These are phyloP conservation scores for Brachionus koreanus DNA, from an alignment of 1,140 invertebrate genomes.

Conservation along the genomic window DNA sequence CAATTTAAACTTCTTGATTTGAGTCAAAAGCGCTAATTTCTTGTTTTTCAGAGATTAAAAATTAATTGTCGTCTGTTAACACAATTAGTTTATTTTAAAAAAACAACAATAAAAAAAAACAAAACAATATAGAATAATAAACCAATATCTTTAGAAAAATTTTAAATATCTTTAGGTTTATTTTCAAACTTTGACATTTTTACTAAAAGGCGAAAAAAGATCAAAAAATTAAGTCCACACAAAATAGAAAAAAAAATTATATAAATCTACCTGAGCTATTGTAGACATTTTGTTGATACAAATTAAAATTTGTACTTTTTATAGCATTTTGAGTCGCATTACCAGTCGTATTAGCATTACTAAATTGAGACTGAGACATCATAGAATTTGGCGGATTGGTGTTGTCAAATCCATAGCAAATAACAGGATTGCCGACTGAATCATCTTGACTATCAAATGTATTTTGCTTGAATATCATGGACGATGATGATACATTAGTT, in stretches of 20 bases:
- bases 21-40: too few species aligned
- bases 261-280: conserved; percentile 23
- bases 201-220: not conserved
- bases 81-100: too few species aligned
- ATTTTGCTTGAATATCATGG: conserved; percentile 4
- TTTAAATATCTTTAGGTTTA: not conserved
- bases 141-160: too few species aligned
- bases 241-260: not conserved
- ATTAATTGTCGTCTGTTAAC: too few species aligned
- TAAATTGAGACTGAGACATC: conserved; percentile 8
- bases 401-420: not conserved
- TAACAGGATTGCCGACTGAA: not conserved
- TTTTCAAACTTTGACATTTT: not conserved
- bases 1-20: too few species aligned
- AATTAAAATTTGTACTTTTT: not conserved
- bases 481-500: conserved; percentile 16
- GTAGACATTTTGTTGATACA: not conserved
- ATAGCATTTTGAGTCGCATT: not conserved
- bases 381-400: conserved; percentile 2
- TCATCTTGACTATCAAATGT: conserved; percentile 21
- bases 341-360: not conserved
- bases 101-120: too few species aligned
- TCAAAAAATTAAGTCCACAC: not conserved
- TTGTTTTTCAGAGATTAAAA: too few species aligned
- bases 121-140: too few species aligned